Percentiles rank a stretch among this genome's conserved stretches.
Conservation (phyloP, 2,888 invertebrate species). For the Acanthosepion esculentum region DNA sequence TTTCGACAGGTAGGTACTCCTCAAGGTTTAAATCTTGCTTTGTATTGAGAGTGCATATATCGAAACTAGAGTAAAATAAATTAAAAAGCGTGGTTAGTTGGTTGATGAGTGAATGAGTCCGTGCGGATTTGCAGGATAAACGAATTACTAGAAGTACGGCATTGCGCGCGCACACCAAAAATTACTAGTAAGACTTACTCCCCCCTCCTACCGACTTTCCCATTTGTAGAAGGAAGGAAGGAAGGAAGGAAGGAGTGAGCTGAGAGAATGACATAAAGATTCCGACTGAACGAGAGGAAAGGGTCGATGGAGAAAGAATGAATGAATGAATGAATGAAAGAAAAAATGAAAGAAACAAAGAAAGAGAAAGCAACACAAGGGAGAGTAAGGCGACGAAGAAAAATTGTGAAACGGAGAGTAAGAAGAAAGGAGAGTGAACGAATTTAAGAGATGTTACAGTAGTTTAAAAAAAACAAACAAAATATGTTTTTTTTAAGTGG, state of each 20-base stretch:
- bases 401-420: too few relatives aligned
- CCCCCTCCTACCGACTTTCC: too few relatives aligned
- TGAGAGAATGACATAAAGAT: neutral
- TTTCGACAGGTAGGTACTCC: neutral
- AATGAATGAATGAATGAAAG: too few relatives aligned
- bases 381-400: too few relatives aligned
- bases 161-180: neutral
- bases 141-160: too few relatives aligned
- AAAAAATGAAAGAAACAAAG: too few relatives aligned
- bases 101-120: too few relatives aligned
- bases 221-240: neutral
- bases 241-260: neutral
- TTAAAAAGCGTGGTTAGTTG: too few relatives aligned
- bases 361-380: too few relatives aligned
- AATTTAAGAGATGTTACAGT: neutral
- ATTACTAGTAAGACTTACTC: neutral
- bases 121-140: too few relatives aligned
- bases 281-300: neutral
- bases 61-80: too few relatives aligned
- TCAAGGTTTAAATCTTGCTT: too few relatives aligned
- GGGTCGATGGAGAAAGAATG: neutral
- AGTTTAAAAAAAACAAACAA: neutral
- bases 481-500: neutral
- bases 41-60: neutral
- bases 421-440: neutral